Conservation (phyloP, 2,797 vertebrate species). For the Brotula barbata region DNA sequence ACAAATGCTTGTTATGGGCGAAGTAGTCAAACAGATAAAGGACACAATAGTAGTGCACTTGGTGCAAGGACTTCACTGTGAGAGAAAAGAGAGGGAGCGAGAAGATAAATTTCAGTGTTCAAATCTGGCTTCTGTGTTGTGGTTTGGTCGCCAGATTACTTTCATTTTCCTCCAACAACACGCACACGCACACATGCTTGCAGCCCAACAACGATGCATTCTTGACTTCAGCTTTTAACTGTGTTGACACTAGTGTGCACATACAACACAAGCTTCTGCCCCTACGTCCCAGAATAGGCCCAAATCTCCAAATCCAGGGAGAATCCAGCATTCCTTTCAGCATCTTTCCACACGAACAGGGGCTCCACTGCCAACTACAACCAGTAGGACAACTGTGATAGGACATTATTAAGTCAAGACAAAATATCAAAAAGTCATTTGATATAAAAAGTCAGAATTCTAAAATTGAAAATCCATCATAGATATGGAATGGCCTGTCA, state of each 20-base stretch:
- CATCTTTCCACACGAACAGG: conserved; percentile 71
- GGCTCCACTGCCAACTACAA: conserved; percentile 64
- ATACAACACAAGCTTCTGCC: conserved; percentile 17
- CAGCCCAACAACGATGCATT: conserved; percentile 42
- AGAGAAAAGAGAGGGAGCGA: conserved; percentile 21
- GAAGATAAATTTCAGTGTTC: conserved; percentile 55
- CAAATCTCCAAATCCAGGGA: conserved; percentile 48
- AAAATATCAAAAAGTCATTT: too few relatives aligned
- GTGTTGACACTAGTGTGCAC: conserved; percentile 25
- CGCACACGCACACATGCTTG: conserved; percentile 24
- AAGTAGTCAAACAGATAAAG: neutral
- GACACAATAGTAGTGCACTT: neutral
- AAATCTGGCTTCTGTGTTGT: conserved; percentile 76
- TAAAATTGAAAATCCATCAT: too few relatives aligned
- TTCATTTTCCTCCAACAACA: conserved; percentile 77
- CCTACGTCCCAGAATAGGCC: conserved; percentile 65
- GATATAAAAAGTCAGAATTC: too few relatives aligned
- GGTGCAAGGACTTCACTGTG: conserved; percentile 30
- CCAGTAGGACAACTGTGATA: conserved; percentile 9
- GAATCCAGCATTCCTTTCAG: conserved; percentile 58
- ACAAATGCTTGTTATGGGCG: neutral
- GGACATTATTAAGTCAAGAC: neutral
- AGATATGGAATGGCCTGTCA: too few relatives aligned
- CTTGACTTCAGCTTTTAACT: conserved; percentile 65
- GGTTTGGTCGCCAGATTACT: conserved; percentile 74